phyloP scores from a whole-genome alignment of 2,888 invertebrate genomes.

The Subacronicta megacephala region DNA sequence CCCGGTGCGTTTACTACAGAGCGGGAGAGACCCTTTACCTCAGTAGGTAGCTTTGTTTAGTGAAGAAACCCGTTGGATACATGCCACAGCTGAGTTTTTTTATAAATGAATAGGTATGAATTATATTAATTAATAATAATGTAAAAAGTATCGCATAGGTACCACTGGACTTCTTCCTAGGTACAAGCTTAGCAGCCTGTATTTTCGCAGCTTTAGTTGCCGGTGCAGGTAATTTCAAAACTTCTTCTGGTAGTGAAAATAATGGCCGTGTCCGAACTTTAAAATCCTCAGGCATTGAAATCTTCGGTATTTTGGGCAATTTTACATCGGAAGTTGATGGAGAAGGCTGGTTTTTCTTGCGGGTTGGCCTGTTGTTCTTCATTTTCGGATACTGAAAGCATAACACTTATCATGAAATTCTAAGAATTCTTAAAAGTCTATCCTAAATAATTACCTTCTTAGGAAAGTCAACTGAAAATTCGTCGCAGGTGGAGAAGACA shows the following conservation, averaged over 20 bases:
- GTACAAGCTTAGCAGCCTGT: constrained; percentile 36
- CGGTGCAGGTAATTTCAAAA: constrained; percentile 85
- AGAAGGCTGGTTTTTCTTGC: constrained; percentile 79
- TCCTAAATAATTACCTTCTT: too few species aligned
- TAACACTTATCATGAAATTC: background rate
- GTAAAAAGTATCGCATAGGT: constrained; percentile 23
- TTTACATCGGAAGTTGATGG: constrained; percentile 85
- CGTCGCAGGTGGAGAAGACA: too few species aligned
- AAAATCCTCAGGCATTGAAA: constrained; percentile 89
- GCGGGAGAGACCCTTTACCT: too few species aligned
- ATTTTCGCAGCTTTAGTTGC: constrained; percentile 70
- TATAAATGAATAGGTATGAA: too few species aligned
- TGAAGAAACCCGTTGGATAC: too few species aligned
- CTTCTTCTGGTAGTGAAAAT: constrained; percentile 91
- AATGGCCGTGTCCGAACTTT: constrained; percentile 89
- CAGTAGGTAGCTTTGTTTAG: too few species aligned
- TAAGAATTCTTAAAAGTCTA: too few species aligned
- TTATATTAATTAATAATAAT: too few species aligned
- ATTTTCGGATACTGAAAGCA: constrained; percentile 46
- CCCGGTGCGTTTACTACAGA: too few species aligned
- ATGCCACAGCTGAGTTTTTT: too few species aligned
- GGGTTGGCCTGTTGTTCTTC: constrained; percentile 70
- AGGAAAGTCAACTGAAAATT: too few species aligned
- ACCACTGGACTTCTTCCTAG: constrained; percentile 76
- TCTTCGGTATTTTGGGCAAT: constrained; percentile 87